Percentiles rank a stretch among this genome's conserved stretches.
Conservation (phyloP, 2,797 vertebrate species). For the Setipinna tenuifilis region DNA sequence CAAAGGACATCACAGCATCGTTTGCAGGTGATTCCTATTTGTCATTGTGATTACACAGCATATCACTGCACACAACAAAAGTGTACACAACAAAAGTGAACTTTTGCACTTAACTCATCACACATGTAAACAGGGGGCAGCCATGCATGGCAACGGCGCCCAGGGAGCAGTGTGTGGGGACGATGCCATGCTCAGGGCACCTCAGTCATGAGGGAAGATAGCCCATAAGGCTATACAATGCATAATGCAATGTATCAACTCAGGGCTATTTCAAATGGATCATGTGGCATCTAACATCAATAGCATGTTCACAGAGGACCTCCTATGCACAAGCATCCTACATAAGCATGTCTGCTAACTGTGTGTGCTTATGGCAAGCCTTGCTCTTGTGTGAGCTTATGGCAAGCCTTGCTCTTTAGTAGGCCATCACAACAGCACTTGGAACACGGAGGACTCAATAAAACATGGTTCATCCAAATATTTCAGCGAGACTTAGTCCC, state of each 20-base stretch:
- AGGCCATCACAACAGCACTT: slow-evolving; percentile 22
- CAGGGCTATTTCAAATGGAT: background rate
- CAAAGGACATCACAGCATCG: background rate
- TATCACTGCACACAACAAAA: too few relatives aligned
- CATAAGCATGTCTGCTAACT: background rate
- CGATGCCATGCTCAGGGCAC: too few relatives aligned
- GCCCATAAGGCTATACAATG: too few relatives aligned
- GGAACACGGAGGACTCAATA: background rate
- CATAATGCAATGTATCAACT: background rate
- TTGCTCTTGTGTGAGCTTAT: background rate
- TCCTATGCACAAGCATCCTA: background rate
- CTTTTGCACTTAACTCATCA: too few relatives aligned
- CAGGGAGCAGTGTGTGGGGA: too few relatives aligned
- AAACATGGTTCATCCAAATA: slow-evolving; percentile 32
- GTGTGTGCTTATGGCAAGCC: slow-evolving; percentile 4
- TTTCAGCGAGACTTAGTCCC: slow-evolving; percentile 45
- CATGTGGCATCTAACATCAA: background rate
- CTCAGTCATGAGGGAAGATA: too few relatives aligned
- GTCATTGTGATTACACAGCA: too few relatives aligned
- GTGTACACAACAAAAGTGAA: too few relatives aligned
- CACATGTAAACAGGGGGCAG: too few relatives aligned
- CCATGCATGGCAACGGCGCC: too few relatives aligned
- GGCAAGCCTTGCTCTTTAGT: background rate
- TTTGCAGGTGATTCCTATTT: too few relatives aligned
- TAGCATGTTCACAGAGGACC: background rate